A percentile compares a stretch with the other conserved stretches of the same genome.
These are phyloP conservation scores for Peromyscus nudipes DNA, from an alignment of 2,797 vertebrate genomes.

Conservation along the genomic window DNA sequence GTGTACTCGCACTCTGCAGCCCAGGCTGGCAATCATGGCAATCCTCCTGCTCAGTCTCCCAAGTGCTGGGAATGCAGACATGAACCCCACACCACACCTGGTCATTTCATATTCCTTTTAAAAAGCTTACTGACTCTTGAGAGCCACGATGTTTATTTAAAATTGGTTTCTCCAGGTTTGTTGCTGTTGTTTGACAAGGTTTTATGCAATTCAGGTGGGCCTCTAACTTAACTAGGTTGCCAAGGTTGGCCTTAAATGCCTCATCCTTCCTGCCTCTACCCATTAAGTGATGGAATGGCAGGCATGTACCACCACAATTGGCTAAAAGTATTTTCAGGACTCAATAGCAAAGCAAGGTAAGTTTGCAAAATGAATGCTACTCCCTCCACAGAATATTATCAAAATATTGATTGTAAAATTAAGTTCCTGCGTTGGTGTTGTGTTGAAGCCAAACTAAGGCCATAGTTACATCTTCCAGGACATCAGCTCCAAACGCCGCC, in stretches of 20 bases:
- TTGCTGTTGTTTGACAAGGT: background rate
- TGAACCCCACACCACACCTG: background rate
- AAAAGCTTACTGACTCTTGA: background rate
- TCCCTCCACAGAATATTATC: background rate
- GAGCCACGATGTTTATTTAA: background rate
- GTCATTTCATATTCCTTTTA: background rate
- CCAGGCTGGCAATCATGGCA: background rate
- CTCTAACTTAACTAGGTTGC: background rate
- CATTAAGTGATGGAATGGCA: background rate
- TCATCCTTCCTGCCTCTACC: background rate
- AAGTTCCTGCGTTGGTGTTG: background rate
- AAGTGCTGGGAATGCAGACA: background rate
- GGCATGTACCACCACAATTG: background rate
- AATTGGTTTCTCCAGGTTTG: background rate
- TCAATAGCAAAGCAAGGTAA: background rate
- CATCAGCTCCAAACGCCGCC: background rate
- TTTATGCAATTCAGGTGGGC: background rate
- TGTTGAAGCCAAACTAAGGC: background rate
- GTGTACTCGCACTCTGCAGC: background rate
- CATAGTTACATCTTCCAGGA: fast-evolving
- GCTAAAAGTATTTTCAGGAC: background rate
- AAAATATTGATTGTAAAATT: background rate
- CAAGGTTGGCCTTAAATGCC: background rate
- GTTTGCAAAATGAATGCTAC: background rate
- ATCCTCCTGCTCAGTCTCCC: background rate